A percentile compares a stretch with the other conserved stretches of the same genome.
phyloP scores from a whole-genome alignment of 2,888 invertebrate genomes.

The Phoronis australis region DNA sequence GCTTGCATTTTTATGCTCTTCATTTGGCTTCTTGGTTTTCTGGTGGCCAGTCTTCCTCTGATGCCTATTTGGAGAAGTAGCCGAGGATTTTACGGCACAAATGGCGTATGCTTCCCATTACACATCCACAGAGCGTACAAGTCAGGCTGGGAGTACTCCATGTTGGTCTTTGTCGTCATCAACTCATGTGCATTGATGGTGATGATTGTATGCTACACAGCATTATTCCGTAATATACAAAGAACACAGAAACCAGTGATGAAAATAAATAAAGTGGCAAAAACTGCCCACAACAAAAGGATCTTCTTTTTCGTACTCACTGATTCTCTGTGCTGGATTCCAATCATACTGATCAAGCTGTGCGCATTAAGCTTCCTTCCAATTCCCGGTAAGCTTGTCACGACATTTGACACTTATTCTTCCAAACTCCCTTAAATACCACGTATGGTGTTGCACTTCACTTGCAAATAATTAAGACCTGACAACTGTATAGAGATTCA shows the following conservation, averaged over 20 bases:
- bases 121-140: slow-evolving; percentile 20
- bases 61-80: slow-evolving; percentile 19
- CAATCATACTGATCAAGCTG: slow-evolving; percentile 23
- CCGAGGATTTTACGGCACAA: slow-evolving; percentile 20
- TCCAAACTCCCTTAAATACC: too few species aligned
- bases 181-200: slow-evolving; percentile 20
- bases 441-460: too few species aligned
- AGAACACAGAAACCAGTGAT: slow-evolving; percentile 6
- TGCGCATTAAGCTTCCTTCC: slow-evolving; percentile 12
- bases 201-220: slow-evolving; percentile 20
- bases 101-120: slow-evolving; percentile 23
- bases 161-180: slow-evolving; percentile 23
- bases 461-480: too few species aligned
- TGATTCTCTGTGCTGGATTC: slow-evolving; percentile 25
- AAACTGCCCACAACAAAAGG: slow-evolving; percentile 12
- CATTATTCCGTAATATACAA: slow-evolving; percentile 22
- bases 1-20: slow-evolving; percentile 16
- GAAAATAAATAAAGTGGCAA: too few species aligned
- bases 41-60: slow-evolving; percentile 17
- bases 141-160: slow-evolving; percentile 24
- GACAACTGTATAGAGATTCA: too few species aligned
- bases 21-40: slow-evolving; percentile 18
- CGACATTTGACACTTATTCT: too few species aligned
- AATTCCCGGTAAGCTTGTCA: background rate
- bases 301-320: slow-evolving; percentile 25